Base-by-base conservation (phyloP, 2,113 vertebrate species). In the Trichomycterus rosablanca region DNA sequence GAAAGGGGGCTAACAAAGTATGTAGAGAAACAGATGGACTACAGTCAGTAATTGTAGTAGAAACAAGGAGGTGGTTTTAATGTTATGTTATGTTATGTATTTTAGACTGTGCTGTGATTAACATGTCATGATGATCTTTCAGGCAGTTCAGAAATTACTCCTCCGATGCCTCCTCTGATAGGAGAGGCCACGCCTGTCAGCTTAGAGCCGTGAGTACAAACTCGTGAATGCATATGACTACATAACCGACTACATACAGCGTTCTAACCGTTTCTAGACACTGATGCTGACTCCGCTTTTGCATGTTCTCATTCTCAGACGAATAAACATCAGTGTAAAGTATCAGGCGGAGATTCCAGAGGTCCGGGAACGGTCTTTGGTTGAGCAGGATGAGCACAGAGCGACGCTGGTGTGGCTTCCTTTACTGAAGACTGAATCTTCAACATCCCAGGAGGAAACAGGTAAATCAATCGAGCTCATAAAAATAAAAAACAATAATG, bases 261-360 rank as follows among this genome's bases (percentile, higher is more conserved):
- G n/a, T n/a, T n/a, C n/a, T n/a, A n/a, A n/a, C n/a, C n/a, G n/a
- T n/a, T n/a, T n/a, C n/a, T n/a, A n/a, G n/a, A n/a, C n/a, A n/a
- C n/a, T n/a, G n/a, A n/a, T n/a, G n/a, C n/a, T n/a, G n/a, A n/a
- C n/a, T n/a, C n/a, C n/a, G n/a, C n/a, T n/a, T n/a, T n/a, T n/a
- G n/a, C 15, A n/a, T 37, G 19, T 52, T 34, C 1, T 46, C 39
- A 15, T 7, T 62, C 15, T 43, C 76, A 99, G 97, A 35, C 87
- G 93, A 24, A 99, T 99, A 81, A 99, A 99, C 28, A 96, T 99
- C 11, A 95, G 97, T 16, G 77, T 74, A 63, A 80, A 81, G 11
- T 94, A 96, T 81, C 97, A 99, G 79, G 95, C 95, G 0, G 95
- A 95, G 78, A 93, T 99, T 39, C 97, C 97, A 0, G 80, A 77